phyloP scores from a whole-genome alignment of 2,797 vertebrate species.

The Cheracebus regulus region DNA sequence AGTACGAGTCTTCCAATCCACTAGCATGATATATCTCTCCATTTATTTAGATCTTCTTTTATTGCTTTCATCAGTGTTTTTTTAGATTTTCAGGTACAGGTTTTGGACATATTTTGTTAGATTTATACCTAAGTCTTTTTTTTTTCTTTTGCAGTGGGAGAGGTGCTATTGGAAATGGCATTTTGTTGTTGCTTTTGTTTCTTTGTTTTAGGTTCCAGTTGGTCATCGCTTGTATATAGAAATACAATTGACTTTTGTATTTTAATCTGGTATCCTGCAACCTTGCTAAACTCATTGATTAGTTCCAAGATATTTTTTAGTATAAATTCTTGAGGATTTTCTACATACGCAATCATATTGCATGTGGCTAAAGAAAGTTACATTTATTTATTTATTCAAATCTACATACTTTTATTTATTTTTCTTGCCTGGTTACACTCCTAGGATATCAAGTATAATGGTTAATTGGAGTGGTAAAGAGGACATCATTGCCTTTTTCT shows the following conservation, averaged over 20 bases:
- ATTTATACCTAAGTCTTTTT: background rate
- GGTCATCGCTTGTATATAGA: background rate
- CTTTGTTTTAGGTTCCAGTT: background rate
- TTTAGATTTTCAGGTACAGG: background rate
- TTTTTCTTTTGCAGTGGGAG: background rate
- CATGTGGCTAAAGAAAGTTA: background rate
- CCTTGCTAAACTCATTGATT: background rate
- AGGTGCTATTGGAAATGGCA: background rate
- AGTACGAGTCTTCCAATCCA: background rate
- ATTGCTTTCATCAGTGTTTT: background rate
- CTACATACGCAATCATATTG: background rate
- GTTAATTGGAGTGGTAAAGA: background rate
- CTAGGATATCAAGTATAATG: background rate
- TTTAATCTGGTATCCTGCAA: background rate
- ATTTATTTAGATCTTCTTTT: constrained; percentile 31
- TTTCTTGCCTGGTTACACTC: background rate
- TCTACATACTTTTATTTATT: background rate
- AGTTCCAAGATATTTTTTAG: background rate
- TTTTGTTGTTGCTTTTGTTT: background rate
- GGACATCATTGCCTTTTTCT: background rate
- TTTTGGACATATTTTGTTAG: background rate
- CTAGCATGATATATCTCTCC: background rate
- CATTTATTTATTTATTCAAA: constrained; percentile 6
- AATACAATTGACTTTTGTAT: background rate
- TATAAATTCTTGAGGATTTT: background rate